Evolutionary conservation across 2,888 invertebrate genomes (phyloP).

Genomic region (Acronicta alni): DNA sequence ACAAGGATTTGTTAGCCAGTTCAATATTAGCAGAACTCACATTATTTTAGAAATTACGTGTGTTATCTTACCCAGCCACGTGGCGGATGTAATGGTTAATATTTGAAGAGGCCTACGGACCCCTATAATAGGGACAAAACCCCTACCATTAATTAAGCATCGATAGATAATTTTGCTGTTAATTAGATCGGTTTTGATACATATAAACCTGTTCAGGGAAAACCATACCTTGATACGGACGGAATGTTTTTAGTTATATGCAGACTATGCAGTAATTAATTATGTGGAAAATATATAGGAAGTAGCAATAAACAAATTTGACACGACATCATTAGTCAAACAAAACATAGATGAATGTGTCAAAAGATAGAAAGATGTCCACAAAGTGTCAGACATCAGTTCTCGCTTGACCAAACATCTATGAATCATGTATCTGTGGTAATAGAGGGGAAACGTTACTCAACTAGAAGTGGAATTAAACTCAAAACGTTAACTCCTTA

Average conservation of each 20-base stretch:
- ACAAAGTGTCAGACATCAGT: conserved; percentile 25
- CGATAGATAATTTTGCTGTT: neutral
- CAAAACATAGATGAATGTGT: conserved; percentile 36
- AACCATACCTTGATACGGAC: neutral
- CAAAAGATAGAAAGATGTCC: conserved; percentile 46
- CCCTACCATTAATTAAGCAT: conserved; percentile 18
- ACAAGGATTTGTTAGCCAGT: neutral
- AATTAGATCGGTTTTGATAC: too few species aligned
- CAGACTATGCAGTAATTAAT: neutral
- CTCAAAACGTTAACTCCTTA: conserved; percentile 18
- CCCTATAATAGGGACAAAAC: conserved; percentile 7
- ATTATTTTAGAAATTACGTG: conserved; percentile 37
- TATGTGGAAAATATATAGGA: conserved; percentile 17
- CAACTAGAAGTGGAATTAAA: conserved; percentile 38
- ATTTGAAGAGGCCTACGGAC: conserved; percentile 37
- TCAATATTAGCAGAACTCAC: conserved; percentile 26
- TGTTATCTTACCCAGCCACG: conserved; percentile 38
- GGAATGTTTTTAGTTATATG: neutral
- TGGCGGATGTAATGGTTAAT: conserved; percentile 18
- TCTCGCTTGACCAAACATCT: conserved; percentile 50
- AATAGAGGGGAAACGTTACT: conserved; percentile 40
- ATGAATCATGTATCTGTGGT: conserved; percentile 46
- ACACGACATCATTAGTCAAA: conserved; percentile 23
- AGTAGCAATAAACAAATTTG: conserved; percentile 21
- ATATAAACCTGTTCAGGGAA: neutral